Conservation (phyloP, 2,113 vertebrate genomes). For the Bos taurus region ARS-UCD2.0 NC_037350.1:26744501-26745000, state of each 20-base stretch:
- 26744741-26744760: neutral
- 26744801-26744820: neutral
- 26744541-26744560: neutral
- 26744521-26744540: neutral
- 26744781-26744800: neutral
- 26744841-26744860: neutral
- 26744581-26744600: neutral
- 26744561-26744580: neutral
- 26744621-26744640: neutral
- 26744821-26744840: neutral
- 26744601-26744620: rapidly evolving
- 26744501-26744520: neutral
- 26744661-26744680: neutral
- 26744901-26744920: neutral
- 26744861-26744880: neutral
- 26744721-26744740: neutral
- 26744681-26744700: neutral
- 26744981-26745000: neutral
- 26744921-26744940: neutral
- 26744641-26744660: neutral
- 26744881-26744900: neutral
- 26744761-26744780: neutral
- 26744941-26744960: neutral
- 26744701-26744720: neutral
- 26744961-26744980: neutral